Percentiles rank a stretch among this genome's conserved stretches.
Evolutionary conservation across 2,888 invertebrate genomes (phyloP).

Genomic region (Drosophila greeni): DNA sequence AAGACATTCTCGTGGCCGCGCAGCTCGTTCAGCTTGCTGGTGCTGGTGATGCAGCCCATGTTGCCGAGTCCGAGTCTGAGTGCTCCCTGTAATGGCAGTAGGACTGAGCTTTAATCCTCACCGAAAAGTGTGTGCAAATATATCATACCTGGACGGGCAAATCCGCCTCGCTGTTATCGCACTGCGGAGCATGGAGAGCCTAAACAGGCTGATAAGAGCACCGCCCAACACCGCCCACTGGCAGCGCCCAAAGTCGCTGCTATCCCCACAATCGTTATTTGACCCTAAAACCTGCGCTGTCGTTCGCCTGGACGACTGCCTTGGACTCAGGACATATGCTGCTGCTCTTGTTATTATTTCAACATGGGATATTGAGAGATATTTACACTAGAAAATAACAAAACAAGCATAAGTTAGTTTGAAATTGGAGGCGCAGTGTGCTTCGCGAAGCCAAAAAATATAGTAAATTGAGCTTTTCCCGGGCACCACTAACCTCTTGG

Average conservation of each 20-base stretch:
- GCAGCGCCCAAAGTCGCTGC: neutral
- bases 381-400: conserved; percentile 1
- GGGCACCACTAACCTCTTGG: conserved; percentile 50
- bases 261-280: neutral
- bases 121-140: neutral
- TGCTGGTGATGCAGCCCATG: conserved; percentile 77
- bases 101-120: too few species aligned
- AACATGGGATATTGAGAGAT: neutral
- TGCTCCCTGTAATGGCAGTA: neutral
- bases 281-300: neutral
- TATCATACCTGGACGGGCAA: conserved; percentile 29
- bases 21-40: conserved; percentile 64
- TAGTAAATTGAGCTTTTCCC: neutral
- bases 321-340: neutral
- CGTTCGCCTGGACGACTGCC: neutral
- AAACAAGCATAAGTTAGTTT: conserved; percentile 1
- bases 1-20: conserved; percentile 79
- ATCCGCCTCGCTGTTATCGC: conserved; percentile 36
- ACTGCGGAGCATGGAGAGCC: conserved; percentile 28
- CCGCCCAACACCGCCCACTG: conserved; percentile 35
- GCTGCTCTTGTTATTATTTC: neutral
- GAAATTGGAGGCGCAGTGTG: conserved; percentile 1
- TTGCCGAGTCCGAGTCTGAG: conserved; percentile 1
- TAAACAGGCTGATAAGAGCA: conserved; percentile 24
- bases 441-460: too few species aligned